Evolutionary conservation across 1,140 invertebrate species (phyloP).

Genomic region (Caenorhabditis inopinata): DNA sequence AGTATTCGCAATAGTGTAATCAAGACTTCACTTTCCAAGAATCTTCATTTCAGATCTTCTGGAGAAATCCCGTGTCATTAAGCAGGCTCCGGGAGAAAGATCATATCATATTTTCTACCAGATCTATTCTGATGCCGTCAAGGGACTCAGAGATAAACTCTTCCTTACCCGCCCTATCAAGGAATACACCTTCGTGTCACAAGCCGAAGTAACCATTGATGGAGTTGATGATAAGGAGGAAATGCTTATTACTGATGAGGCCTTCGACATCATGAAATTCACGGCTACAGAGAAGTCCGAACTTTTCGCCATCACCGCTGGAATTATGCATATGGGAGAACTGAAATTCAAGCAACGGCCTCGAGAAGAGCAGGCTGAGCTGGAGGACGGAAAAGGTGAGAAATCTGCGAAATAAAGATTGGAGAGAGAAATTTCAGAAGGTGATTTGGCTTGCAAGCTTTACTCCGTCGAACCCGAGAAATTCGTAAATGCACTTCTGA

Average conservation of each 20-base stretch:
- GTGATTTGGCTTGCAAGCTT: conserved; percentile 68
- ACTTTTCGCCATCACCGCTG: conserved; percentile 91
- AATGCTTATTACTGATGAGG: conserved; percentile 85
- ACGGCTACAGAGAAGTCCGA: conserved; percentile 89
- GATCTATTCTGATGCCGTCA: conserved; percentile 79
- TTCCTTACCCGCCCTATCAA: conserved; percentile 60
- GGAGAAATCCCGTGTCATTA: conserved; percentile 99
- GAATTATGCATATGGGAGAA: conserved; percentile 88
- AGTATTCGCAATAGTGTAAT: too few species aligned
- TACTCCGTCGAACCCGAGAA: conserved; percentile 70
- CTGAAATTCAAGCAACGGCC: conserved; percentile 99
- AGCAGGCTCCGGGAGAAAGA: conserved; percentile 92
- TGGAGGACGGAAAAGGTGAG: conserved; percentile 78
- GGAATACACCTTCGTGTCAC: conserved; percentile 77
- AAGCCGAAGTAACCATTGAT: conserved; percentile 94
- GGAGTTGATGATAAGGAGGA: conserved; percentile 95
- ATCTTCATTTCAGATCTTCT: conserved; percentile 78
- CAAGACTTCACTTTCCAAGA: not conserved
- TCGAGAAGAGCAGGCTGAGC: conserved; percentile 98
- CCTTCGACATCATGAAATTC: conserved; percentile 96
- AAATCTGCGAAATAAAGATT: not conserved
- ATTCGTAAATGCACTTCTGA: conserved; percentile 71
- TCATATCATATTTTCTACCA: conserved; percentile 99
- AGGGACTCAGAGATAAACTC: conserved; percentile 74
- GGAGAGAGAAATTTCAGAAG: conserved; percentile 49